These are phyloP conservation scores for Girardinichthys multiradiatus DNA, from an alignment of 2,113 vertebrate species.

Conservation along the genomic window DNA sequence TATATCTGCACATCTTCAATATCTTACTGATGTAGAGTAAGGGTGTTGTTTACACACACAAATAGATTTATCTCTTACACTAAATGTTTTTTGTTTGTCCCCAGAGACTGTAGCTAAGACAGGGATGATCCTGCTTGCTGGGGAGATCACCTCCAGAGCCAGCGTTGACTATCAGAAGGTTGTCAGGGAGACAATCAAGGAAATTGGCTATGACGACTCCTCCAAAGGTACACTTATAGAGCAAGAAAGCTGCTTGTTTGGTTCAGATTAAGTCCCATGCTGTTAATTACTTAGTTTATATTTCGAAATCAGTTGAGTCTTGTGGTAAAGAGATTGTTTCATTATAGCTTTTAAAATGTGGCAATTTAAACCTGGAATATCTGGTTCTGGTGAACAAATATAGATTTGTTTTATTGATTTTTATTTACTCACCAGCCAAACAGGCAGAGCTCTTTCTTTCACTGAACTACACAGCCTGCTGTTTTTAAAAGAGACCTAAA, in stretches of 20 bases:
- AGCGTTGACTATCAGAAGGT: conserved; percentile 92
- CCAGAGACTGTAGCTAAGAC: conserved; percentile 96
- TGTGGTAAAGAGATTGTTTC: not conserved
- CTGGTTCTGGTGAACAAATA: not conserved
- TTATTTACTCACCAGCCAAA: not conserved
- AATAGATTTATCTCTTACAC: conserved; percentile 4
- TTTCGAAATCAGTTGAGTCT: not conserved
- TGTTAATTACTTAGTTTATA: not conserved
- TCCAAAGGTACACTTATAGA: conserved; percentile 85
- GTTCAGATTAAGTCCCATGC: not conserved
- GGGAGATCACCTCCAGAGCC: conserved; percentile 92
- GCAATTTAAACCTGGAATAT: not conserved
- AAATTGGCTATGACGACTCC: conserved; percentile 94
- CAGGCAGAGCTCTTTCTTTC: not conserved
- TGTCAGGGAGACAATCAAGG: conserved; percentile 90
- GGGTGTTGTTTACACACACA: not conserved
- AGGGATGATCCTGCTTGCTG: conserved; percentile 94
- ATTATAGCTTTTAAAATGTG: not conserved
- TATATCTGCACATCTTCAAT: no score
- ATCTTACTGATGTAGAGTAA: not conserved
- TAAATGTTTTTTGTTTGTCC: conserved; percentile 5
- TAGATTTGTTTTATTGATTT: not conserved
- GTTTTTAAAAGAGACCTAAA: not conserved
- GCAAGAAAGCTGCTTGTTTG: not conserved
- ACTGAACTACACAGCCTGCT: not conserved